These are phyloP conservation scores for Chrysaora quinquecirrha DNA, from an alignment of 30 jellyfish, hydroid and myxozoan genomes.

Conservation along the genomic window DNA sequence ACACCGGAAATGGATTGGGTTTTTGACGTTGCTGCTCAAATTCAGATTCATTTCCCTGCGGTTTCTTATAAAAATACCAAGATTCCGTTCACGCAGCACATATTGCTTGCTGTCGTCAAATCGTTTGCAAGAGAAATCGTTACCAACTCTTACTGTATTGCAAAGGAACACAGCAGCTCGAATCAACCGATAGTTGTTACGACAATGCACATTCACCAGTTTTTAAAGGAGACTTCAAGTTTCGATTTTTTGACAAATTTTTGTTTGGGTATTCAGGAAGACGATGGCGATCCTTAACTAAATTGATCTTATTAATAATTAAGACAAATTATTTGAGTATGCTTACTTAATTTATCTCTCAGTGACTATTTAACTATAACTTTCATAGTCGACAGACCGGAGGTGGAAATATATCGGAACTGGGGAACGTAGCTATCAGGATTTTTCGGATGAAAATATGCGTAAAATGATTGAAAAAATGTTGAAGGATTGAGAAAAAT, in stretches of 20 bases:
- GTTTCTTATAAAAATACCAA: slow-evolving; percentile 9
- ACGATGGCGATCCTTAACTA: slow-evolving; percentile 45
- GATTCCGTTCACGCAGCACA: slow-evolving; percentile 76
- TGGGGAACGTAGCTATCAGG: too few relatives aligned
- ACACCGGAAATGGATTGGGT: slow-evolving; percentile 74
- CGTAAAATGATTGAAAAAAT: too few relatives aligned
- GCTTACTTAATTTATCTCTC: too few relatives aligned
- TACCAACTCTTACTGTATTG: slow-evolving; percentile 49
- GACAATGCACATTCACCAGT: slow-evolving; percentile 63
- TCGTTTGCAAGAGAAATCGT: slow-evolving; percentile 63
- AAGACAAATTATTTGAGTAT: too few relatives aligned
- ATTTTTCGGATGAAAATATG: too few relatives aligned
- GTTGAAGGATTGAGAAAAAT: too few relatives aligned
- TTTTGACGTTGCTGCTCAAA: slow-evolving; percentile 74
- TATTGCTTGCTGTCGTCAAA: slow-evolving; percentile 76
- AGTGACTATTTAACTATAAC: too few relatives aligned
- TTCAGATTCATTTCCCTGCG: slow-evolving; percentile 76
- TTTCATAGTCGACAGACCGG: too few relatives aligned
- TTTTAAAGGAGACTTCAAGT: slow-evolving; percentile 24
- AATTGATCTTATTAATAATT: too few relatives aligned
- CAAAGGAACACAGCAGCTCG: slow-evolving; percentile 33
- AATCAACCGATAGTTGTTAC: slow-evolving; percentile 80
- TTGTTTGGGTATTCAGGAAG: slow-evolving; percentile 65
- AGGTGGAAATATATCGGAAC: too few relatives aligned
- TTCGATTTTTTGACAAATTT: slow-evolving; percentile 83